A percentile compares a stretch with the other conserved stretches of the same genome.
These are phyloP conservation scores for Drosophila chauvacae DNA, from an alignment of 1,140 invertebrate species.

Conservation along the genomic window DNA sequence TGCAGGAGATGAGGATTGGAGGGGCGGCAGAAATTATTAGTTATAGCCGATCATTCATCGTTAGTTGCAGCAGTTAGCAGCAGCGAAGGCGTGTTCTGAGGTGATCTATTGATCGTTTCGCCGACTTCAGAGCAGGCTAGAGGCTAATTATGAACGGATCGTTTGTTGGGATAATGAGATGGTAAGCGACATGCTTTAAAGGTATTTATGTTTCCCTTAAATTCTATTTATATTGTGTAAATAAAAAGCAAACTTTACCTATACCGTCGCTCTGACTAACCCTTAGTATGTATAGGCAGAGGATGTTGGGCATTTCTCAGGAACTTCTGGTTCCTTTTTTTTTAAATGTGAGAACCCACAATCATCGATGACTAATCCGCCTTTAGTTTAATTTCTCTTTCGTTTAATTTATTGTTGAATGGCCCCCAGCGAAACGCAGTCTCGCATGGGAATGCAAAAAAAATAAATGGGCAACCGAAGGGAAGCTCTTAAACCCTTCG, in stretches of 20 bases:
- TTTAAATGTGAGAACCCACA: constrained; percentile 36
- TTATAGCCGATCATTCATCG: constrained; percentile 55
- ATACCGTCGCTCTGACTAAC: constrained; percentile 44
- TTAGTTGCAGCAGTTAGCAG: constrained; percentile 14
- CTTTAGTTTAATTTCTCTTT: constrained; percentile 79
- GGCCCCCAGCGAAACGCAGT: constrained; percentile 52
- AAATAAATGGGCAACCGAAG: constrained; percentile 26
- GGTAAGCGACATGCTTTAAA: constrained; percentile 13
- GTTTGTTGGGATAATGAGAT: constrained; percentile 23
- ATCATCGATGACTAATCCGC: constrained; percentile 78
- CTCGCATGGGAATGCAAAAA: constrained; percentile 26
- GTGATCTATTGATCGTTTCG: constrained; percentile 39
- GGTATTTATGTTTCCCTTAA: constrained; percentile 7
- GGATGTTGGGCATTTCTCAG: constrained; percentile 48
- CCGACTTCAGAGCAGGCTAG: constrained; percentile 5
- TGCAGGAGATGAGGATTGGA: constrained; percentile 10
- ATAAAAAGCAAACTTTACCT: not conserved
- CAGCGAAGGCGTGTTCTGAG: constrained; percentile 41
- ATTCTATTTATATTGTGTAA: constrained; percentile 5
- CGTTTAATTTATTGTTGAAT: constrained; percentile 75
- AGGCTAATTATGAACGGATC: constrained; percentile 43
- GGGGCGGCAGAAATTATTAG: constrained; percentile 32
- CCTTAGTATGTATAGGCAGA: constrained; percentile 11
- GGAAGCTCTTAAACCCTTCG: constrained; percentile 59
- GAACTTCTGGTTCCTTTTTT: constrained; percentile 38